These are phyloP conservation scores for Holothuria glaberrima DNA, from an alignment of 35 echinoderm and acorn worm genomes.

Conservation along the genomic window DNA sequence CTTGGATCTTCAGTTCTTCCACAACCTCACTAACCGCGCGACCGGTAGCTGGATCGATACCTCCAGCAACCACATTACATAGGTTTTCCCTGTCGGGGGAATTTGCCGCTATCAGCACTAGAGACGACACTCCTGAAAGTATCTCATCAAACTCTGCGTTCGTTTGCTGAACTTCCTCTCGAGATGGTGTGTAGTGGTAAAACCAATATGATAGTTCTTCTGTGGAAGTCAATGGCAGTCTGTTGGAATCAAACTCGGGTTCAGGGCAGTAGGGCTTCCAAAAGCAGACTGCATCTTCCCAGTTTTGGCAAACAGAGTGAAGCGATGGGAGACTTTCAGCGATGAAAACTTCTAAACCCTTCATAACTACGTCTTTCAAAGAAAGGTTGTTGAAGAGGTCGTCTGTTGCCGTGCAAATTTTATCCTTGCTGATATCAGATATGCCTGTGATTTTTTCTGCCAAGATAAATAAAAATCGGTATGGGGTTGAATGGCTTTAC, in stretches of 20 bases:
- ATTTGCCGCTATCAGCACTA: background rate
- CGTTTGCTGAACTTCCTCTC: background rate
- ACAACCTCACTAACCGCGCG: background rate
- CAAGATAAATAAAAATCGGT: background rate
- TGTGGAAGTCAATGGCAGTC: background rate
- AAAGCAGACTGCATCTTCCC: background rate
- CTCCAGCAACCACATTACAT: background rate
- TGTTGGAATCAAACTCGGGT: background rate
- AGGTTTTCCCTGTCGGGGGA: background rate
- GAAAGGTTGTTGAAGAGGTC: background rate
- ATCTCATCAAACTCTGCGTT: background rate
- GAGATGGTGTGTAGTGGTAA: background rate
- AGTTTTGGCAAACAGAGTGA: background rate
- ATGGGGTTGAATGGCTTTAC: background rate
- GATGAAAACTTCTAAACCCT: background rate
- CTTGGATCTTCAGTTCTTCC: background rate
- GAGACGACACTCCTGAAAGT: background rate
- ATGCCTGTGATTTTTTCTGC: background rate
- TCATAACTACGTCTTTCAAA: background rate
- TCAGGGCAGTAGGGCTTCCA: conserved; percentile 27
- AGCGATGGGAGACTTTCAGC: background rate
- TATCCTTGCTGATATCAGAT: conserved; percentile 12
- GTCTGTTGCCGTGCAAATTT: background rate
- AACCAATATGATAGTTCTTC: background rate
- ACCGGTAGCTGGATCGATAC: conserved; percentile 9